Percentiles rank a stretch among this genome's conserved stretches.
Conservation (phyloP, 1,140 invertebrate genomes). For the Lamellibrachia luymesi region DNA sequence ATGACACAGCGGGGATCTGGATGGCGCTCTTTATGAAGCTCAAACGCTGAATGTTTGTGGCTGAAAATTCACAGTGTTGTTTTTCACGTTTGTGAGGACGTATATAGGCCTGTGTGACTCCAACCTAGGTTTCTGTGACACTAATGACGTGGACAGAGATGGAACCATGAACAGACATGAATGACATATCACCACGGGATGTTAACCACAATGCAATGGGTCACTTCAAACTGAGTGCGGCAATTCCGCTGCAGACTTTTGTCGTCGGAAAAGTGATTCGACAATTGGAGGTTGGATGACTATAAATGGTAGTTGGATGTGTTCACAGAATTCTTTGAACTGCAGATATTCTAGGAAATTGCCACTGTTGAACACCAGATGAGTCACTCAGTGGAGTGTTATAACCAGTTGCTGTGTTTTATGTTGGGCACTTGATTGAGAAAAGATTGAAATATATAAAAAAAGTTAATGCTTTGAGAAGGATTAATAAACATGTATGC, state of each 20-base stretch:
- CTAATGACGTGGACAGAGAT: background rate
- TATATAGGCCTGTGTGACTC: background rate
- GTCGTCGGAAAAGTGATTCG: background rate
- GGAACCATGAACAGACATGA: background rate
- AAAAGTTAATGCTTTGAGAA: background rate
- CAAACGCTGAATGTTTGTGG: background rate
- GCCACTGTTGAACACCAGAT: background rate
- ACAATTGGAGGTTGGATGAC: background rate
- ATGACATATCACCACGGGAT: background rate
- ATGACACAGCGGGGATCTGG: background rate
- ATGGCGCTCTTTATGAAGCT: background rate
- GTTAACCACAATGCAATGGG: background rate
- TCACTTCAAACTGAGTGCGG: background rate
- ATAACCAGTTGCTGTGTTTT: background rate
- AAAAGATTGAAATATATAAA: background rate
- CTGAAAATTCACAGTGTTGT: background rate
- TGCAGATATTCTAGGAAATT: constrained; percentile 5
- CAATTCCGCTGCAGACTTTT: background rate
- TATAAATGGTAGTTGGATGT: background rate
- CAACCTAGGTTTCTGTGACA: background rate
- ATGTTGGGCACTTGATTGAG: background rate
- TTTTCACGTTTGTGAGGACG: background rate
- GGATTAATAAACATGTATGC: background rate
- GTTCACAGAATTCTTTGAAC: background rate
- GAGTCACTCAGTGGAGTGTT: background rate